Evolutionary conservation across 2,888 invertebrate genomes (phyloP).

Genomic region (Scaptomyza cyrtandrae): DNA sequence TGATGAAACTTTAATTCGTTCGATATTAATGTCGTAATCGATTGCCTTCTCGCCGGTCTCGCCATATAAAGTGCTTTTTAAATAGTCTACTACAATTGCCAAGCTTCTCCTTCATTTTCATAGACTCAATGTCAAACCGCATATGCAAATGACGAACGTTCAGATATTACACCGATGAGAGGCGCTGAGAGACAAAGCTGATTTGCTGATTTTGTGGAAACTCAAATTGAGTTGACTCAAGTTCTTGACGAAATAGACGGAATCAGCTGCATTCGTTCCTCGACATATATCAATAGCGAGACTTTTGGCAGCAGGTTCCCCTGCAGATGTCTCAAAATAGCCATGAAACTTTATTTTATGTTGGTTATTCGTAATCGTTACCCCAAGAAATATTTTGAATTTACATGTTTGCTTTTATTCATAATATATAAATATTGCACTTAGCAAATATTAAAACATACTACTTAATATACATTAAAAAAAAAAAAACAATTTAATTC

Average conservation of each 20-base stretch:
- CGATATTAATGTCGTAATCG: slow-evolving; percentile 18
- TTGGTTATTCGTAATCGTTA: too few relatives aligned
- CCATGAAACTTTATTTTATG: too few relatives aligned
- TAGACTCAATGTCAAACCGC: slow-evolving; percentile 9
- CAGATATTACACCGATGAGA: background rate
- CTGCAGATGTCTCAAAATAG: too few relatives aligned
- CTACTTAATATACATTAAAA: too few relatives aligned
- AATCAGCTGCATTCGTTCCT: too few relatives aligned
- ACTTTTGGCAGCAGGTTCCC: too few relatives aligned
- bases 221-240: slow-evolving; percentile 8
- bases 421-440: too few relatives aligned
- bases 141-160: background rate
- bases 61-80: slow-evolving; percentile 13
- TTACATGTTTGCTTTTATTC: too few relatives aligned
- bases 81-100: slow-evolving; percentile 23
- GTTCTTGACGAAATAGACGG: slow-evolving; percentile 25
- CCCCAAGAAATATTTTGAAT: too few relatives aligned
- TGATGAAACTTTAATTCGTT: slow-evolving; percentile 34
- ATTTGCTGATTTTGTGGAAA: slow-evolving; percentile 25
- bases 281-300: too few relatives aligned
- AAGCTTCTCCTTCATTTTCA: slow-evolving; percentile 23
- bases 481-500: background rate
- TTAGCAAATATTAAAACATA: too few relatives aligned
- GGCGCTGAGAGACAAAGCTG: slow-evolving; percentile 1
- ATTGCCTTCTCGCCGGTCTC: slow-evolving; percentile 23